A percentile compares a stretch with the other conserved stretches of the same genome.
Evolutionary conservation across 2,113 vertebrate species (phyloP).

Genomic region (Machaerirhynchus nigripectus): DNA sequence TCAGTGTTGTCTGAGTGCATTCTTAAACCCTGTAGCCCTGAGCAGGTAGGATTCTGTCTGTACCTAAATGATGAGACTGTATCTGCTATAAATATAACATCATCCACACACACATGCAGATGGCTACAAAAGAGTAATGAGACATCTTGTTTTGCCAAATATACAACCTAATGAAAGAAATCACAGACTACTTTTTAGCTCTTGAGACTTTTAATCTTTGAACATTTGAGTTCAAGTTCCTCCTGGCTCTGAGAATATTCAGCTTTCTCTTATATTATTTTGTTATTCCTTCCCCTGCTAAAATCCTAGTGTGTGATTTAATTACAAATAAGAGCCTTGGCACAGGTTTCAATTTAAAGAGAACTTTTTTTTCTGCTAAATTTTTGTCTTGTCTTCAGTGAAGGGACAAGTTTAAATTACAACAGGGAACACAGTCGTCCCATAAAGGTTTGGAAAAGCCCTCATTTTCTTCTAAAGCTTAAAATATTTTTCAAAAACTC

Average conservation of each 20-base stretch:
- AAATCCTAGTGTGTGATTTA: background rate
- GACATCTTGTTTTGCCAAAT: slow-evolving; percentile 28
- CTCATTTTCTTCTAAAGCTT: background rate
- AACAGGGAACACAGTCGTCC: background rate
- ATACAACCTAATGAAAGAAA: slow-evolving; percentile 16
- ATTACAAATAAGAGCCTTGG: background rate
- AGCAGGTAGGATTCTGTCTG: slow-evolving; percentile 37
- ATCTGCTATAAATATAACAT: slow-evolving; percentile 33
- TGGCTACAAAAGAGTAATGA: slow-evolving; percentile 19
- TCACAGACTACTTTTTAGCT: background rate
- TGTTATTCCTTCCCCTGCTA: background rate
- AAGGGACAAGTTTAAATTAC: background rate
- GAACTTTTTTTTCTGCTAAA: background rate
- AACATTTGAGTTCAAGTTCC: background rate
- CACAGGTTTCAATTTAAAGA: background rate
- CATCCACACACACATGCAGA: background rate
- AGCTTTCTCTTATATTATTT: background rate
- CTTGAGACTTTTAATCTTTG: background rate
- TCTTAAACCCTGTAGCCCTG: background rate
- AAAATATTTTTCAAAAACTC: background rate
- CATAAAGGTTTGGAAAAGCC: background rate
- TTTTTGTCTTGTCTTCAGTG: background rate
- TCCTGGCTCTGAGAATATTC: background rate
- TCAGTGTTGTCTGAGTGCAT: slow-evolving; percentile 1
- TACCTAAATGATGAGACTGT: slow-evolving; percentile 35